Conservation (phyloP, 2,888 invertebrate species). For the Latheticus oryzae region DNA sequence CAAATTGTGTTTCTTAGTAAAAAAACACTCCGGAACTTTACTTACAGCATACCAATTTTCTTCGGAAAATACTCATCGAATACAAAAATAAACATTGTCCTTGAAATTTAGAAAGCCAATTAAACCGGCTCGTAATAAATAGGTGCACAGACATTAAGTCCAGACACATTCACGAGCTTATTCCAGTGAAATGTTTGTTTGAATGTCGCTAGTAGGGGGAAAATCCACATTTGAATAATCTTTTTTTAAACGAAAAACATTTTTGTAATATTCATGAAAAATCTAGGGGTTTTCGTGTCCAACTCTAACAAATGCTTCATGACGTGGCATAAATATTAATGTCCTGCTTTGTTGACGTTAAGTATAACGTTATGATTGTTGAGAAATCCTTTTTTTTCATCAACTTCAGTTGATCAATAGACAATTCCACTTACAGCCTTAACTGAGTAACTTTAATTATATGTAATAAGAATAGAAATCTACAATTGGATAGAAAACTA, state of each 20-base stretch:
- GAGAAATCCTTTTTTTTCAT: slow-evolving; percentile 19
- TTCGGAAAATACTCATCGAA: slow-evolving; percentile 1
- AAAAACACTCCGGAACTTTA: too few relatives aligned
- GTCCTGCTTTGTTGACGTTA: slow-evolving; percentile 43
- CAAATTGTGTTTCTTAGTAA: too few relatives aligned
- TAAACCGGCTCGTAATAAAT: slow-evolving; percentile 18
- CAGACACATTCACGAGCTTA: slow-evolving; percentile 29
- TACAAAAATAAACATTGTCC: slow-evolving; percentile 2
- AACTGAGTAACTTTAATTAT: too few relatives aligned
- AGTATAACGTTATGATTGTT: slow-evolving; percentile 35
- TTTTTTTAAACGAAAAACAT: slow-evolving; percentile 44
- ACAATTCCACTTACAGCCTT: too few relatives aligned
- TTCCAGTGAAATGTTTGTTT: slow-evolving; percentile 30
- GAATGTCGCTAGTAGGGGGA: slow-evolving; percentile 24
- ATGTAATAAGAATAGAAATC: too few relatives aligned
- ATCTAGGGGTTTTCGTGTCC: slow-evolving; percentile 44
- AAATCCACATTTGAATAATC: slow-evolving; percentile 43
- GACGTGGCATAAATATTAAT: slow-evolving; percentile 46
- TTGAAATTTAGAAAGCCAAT: slow-evolving; percentile 7
- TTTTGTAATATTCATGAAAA: slow-evolving; percentile 46
- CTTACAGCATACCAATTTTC: too few relatives aligned
- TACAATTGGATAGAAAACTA: too few relatives aligned
- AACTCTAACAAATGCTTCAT: slow-evolving; percentile 42
- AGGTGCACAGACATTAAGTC: slow-evolving; percentile 33
- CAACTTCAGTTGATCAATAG: slow-evolving; percentile 19